These are phyloP conservation scores for Zaprionus obscuricornis DNA, from an alignment of 2,888 invertebrate species.

Conservation along the genomic window DNA sequence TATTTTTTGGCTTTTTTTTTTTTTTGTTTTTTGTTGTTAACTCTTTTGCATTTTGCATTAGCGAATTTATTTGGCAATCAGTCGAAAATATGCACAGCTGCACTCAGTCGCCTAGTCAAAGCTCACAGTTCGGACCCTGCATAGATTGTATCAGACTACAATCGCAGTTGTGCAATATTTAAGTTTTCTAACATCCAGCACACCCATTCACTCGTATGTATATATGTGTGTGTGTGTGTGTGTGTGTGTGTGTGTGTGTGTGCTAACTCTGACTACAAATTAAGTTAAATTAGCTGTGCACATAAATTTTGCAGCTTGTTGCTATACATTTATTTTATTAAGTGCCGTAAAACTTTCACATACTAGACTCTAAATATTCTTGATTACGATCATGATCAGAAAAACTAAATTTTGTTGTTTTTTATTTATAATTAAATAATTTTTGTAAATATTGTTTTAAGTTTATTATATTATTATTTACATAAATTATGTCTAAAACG, in stretches of 20 bases:
- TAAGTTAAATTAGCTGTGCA: constrained; percentile 48
- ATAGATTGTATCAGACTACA: no score
- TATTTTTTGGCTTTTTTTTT: constrained; percentile 12
- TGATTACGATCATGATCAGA: no score
- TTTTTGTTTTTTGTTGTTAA: constrained; percentile 30
- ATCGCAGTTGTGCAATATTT: constrained; percentile 56
- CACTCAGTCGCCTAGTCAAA: no score
- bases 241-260: constrained; percentile 2
- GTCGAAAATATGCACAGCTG: constrained; percentile 69
- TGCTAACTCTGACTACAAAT: constrained; percentile 21
- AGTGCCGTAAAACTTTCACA: no score
- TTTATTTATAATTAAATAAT: no score
- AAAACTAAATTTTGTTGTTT: no score
- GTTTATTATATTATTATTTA: no score
- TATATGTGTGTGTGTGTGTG: not conserved
- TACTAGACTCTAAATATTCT: no score
- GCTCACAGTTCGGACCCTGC: no score
- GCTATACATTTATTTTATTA: constrained; percentile 17
- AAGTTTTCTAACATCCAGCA: constrained; percentile 50
- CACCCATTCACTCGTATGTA: constrained; percentile 37
- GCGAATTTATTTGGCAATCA: constrained; percentile 69
- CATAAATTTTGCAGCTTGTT: constrained; percentile 29
- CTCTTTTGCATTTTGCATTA: constrained; percentile 31
- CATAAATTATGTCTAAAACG: no score
- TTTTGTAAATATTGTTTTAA: no score